Base-by-base conservation (phyloP, 2,888 invertebrate species). In the Strigamia crassipes region DNA sequence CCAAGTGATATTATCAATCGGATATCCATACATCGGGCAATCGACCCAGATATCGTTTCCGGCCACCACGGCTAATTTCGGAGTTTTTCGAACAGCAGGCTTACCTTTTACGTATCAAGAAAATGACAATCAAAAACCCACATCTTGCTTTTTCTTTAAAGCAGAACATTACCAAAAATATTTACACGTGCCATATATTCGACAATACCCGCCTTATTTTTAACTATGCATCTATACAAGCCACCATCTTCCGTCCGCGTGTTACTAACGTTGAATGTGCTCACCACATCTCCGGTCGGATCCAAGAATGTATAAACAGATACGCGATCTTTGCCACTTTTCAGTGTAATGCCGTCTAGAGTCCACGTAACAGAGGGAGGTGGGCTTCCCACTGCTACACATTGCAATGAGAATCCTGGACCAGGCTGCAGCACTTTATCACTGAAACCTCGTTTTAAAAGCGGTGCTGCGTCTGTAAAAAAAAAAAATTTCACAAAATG, bases 11-110 rank as follows among this genome's bases (percentile, higher is more conserved):
- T 93, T 93, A 86, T 96, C 94, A 84, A 97, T 95, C 12, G 97
- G 97, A 89, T 95, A 96, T 56, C 97, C 97, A 84, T 97, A 96
- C 66, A 96, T 96, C 0, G 97, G 96, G 87, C 97, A 97, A 46
- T 85, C 83, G 0, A 96, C 94, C 84, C 94, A 91, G 84, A 97
- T 90, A 23, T 93, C 95, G 87, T 96, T 95, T 81, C 96, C 96
- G 82, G 96, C 95, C 51, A 96, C 95, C 84, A 96, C 96, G 34
- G 96, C 94, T 86, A 95, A 94, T 89, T 96, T 96, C 88, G 95
- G 95, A 96, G 96, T 96, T 82, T 94, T 92, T 21, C 95, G 92
- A 81, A 96, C 94, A 88, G 94, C 95, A 1, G 96, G 96, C 6
- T 85, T 85, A 41, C 87, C 87, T 87, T 56, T 56, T 56, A 5